Conservation (phyloP, 2,888 invertebrate species). For the Cybosia mesomella region DNA sequence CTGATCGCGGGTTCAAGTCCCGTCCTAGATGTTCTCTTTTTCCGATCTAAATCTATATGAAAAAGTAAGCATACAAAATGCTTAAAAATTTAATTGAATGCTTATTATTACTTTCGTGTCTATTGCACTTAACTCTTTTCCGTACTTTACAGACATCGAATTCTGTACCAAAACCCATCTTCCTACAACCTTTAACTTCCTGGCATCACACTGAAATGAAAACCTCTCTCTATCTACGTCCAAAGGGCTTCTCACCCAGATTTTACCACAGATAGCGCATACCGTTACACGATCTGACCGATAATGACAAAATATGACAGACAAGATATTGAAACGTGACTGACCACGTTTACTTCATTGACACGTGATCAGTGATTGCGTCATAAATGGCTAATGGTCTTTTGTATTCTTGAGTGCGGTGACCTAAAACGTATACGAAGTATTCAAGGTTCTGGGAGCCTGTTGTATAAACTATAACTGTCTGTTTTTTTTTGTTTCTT, state of each 20-base stretch:
- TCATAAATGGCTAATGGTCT: conserved; percentile 7
- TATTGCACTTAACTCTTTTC: not conserved
- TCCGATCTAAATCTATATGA: too few species aligned
- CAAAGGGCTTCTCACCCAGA: too few species aligned
- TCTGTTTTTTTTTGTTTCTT: not conserved
- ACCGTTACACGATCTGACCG: not conserved
- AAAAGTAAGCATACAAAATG: too few species aligned
- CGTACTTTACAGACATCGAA: not conserved
- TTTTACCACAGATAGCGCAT: not conserved
- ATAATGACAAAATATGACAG: not conserved
- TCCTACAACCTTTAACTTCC: not conserved
- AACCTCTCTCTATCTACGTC: not conserved
- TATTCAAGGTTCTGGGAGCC: conserved; percentile 2
- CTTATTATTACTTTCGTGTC: not conserved
- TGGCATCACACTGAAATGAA: not conserved
- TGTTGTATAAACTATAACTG: not conserved
- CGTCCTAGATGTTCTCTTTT: too few species aligned
- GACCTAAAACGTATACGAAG: not conserved
- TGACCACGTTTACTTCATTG: conserved; percentile 6
- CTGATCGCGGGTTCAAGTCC: too few species aligned
- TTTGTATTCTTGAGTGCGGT: conserved; percentile 3
- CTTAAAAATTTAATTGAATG: too few species aligned
- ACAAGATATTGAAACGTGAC: too few species aligned
- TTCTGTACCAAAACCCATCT: not conserved
- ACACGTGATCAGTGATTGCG: not conserved